A percentile compares a stretch with the other conserved stretches of the same genome.
phyloP scores from a whole-genome alignment of 1,140 invertebrate species.

The Lordiphosa stackelbergi region DNA sequence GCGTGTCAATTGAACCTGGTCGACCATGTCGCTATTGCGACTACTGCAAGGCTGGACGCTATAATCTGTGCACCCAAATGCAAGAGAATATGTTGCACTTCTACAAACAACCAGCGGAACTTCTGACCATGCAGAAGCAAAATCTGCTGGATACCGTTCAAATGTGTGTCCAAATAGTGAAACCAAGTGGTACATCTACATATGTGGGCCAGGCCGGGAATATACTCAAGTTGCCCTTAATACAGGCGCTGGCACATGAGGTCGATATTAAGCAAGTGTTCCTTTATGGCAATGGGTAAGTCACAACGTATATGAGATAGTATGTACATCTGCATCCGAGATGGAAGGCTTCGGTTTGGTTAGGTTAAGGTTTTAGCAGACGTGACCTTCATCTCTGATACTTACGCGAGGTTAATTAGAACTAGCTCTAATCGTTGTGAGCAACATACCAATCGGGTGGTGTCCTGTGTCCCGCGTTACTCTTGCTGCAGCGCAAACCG shows the following conservation, averaged over 20 bases:
- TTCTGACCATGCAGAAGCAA: background rate
- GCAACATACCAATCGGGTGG: no score
- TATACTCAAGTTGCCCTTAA: background rate
- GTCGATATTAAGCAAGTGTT: background rate
- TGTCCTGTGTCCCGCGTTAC: no score
- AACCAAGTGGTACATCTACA: background rate
- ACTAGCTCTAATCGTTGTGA: no score
- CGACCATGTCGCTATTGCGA: background rate
- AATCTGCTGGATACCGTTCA: background rate
- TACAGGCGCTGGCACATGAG: background rate
- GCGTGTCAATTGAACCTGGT: background rate
- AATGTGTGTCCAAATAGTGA: background rate
- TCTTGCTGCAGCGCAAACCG: no score
- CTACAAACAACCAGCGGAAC: background rate
- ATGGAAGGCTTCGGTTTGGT: no score
- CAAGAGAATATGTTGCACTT: background rate
- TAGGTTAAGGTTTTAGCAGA: no score
- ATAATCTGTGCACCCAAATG: background rate
- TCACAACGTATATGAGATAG: no score
- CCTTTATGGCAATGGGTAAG: background rate
- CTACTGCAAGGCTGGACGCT: constrained; percentile 1
- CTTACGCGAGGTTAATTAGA: no score
- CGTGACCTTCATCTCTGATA: no score
- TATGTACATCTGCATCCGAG: no score
- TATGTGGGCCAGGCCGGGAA: background rate